Base-by-base conservation (phyloP, 1,140 invertebrate species). In the Saccostrea cuccullata region DNA sequence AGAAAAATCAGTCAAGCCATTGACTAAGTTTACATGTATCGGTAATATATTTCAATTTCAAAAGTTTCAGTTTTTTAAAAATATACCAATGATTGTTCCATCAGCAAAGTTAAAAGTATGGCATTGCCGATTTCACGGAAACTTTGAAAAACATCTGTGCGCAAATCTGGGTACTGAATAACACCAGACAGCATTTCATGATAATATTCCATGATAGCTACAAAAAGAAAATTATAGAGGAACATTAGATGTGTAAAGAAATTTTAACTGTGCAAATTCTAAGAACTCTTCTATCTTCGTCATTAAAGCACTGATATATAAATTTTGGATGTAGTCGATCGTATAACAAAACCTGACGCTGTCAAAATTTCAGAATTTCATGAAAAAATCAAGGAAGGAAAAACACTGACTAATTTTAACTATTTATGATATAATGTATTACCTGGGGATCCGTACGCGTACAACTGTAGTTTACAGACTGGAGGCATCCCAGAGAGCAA, bases 131-230 rank as follows among this genome's bases (percentile, higher is more conserved):
- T 92, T 95, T 99, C 98, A 9, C 98, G 96, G 95, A 99, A 99
- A 92, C 98, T 98, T 95, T 99, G 98, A 95, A 99, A 99, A 77
- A 99, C 96, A 95, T 99, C 98, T 2, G 98, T 99, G 93, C 98
- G 97, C 0, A 99, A 97, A 94, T 99, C 98, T 0, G 98, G 98
- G 96, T 99, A 99, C 95, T 99, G 98, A 36, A 99, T 97, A 91
- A 99, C 98, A 94, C 99, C 98, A 85, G 98, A 98, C 30, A 99
- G 95, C 93, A 99, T 98, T 12, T 98, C 98, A 94, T 99, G 98
- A 95, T 99, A 99, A 94, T 99, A 99, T 58, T 97, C 97, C 0
- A 99, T 95, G 5, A 99, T 98, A 90, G 98, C 98, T 96, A 87
- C 58, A 90, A 89, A 84, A 82, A n/a, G 86, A 64, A 47, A 47